Evolutionary conservation across 2,113 vertebrate genomes (phyloP), one percentile per base, ranked within the genome.

Genomic region (Tretioscincus oriximinensis): DNA sequence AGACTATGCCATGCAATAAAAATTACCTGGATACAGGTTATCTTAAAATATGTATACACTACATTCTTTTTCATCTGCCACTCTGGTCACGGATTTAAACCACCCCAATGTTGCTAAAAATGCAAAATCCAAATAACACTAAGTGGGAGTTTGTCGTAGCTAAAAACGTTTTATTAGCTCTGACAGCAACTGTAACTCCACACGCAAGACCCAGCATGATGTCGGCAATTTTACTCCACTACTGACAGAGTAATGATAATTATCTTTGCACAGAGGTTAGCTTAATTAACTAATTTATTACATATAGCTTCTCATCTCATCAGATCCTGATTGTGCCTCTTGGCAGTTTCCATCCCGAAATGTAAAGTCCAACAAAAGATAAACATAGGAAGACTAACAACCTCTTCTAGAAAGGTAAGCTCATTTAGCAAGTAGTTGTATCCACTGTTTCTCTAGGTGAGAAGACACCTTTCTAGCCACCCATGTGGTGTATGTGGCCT

Each of bases 221-320:
- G 54, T 4, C 58, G 61, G 31, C 29, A 35, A 24, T 0, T 66
- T 0, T 64, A 18, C 49, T 58, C 73, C 29, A 71, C 18, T 41
- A 31, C 82, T 83, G 87, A 77, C 14, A 77, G 67, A 76, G 31
- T 73, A 82, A 24, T 5, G 66, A 0, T 24, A 90, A 85, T 41
- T 64, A 26, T 64, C n/a, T 58, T 31, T 28, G 29, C n/a, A 82
- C 67, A 86, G 21, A 35, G 16, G 31, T 14, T n/a, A 71, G 20
- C 65, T 69, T 76, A 90, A 84, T 82, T 16, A 81, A 51, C 88
- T 70, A 75, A 85, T 86, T 75, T 84, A 51, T 61, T 85, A 45
- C 26, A 61, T 54, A 75, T 83, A 85, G 35, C 78, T 65, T 80
- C 51, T 63, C 83, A 84, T 70, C 78, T 64, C 47, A 69, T 83